Percentiles rank a stretch among this genome's conserved stretches.
Conservation (phyloP, 1,140 invertebrate genomes). For the Drosophila repleta region DNA sequence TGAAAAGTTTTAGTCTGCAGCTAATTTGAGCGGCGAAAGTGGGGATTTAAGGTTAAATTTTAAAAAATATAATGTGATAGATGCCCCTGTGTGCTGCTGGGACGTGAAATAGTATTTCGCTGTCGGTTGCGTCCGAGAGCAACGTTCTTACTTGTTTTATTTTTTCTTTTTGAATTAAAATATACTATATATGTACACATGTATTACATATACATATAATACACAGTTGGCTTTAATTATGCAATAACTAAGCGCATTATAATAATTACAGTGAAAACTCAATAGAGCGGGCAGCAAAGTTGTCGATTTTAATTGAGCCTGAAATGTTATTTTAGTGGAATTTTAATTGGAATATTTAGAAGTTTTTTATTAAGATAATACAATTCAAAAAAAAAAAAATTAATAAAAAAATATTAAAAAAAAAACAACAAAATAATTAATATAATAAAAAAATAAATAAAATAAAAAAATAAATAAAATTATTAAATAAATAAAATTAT, state of each 20-base stretch:
- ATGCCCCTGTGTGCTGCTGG: no score
- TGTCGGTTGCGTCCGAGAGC: no score
- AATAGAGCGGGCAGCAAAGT: neutral
- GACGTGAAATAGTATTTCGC: no score
- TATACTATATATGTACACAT: neutral
- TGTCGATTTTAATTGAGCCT: neutral
- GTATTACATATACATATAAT: slow-evolving; percentile 8
- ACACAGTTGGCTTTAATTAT: slow-evolving; percentile 9
- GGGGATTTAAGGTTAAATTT: no score
- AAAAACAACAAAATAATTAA: neutral
- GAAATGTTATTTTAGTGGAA: no score
- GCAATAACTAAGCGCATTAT: slow-evolving; percentile 11
- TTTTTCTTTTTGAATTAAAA: slow-evolving; percentile 4
- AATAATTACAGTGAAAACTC: neutral
- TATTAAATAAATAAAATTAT: neutral
- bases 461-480: no score
- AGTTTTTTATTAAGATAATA: no score
- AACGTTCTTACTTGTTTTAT: no score
- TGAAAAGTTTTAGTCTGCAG: no score
- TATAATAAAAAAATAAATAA: neutral
- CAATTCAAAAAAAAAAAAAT: neutral
- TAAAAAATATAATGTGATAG: no score
- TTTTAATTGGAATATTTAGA: no score
- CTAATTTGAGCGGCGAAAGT: no score
- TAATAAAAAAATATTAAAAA: neutral